phyloP scores from a whole-genome alignment of 2,113 vertebrate species.

The Labeo rohita region DNA sequence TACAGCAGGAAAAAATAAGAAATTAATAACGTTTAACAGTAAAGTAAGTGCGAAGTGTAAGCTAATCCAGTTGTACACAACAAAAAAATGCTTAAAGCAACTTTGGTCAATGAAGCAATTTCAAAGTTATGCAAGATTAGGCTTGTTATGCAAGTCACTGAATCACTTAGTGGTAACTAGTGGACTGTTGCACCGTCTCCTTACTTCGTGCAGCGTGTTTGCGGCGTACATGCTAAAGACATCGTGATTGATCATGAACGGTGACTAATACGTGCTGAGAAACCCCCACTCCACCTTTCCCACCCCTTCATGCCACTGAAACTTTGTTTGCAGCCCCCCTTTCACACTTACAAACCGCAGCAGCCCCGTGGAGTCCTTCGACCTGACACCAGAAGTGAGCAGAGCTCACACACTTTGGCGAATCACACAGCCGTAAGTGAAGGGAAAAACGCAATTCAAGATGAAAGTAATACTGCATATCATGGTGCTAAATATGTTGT shows the following conservation, averaged over 20 bases:
- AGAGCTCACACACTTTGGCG: neutral
- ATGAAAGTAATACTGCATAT: neutral
- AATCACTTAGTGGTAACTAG: neutral
- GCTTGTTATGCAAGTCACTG: slow-evolving; percentile 27
- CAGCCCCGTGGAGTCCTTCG: slow-evolving; percentile 18
- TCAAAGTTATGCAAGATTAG: neutral
- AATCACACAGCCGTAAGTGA: neutral
- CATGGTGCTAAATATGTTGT: neutral
- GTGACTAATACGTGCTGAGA: slow-evolving; percentile 59
- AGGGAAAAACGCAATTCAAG: neutral
- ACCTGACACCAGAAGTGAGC: slow-evolving; percentile 15
- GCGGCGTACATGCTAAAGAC: neutral
- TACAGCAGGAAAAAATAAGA: neutral
- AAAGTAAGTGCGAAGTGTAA: neutral
- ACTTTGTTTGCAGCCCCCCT: slow-evolving; percentile 38
- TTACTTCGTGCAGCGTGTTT: neutral
- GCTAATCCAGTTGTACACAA: neutral
- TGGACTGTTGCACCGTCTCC: neutral
- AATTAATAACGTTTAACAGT: neutral
- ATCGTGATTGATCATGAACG: slow-evolving; percentile 9
- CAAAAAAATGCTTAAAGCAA: neutral
- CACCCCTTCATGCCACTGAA: slow-evolving; percentile 45
- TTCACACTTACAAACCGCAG: slow-evolving; percentile 51
- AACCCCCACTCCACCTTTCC: slow-evolving; percentile 14
- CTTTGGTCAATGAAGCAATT: neutral